phyloP scores from a whole-genome alignment of 2,113 vertebrate genomes.

The Limanda limanda region DNA sequence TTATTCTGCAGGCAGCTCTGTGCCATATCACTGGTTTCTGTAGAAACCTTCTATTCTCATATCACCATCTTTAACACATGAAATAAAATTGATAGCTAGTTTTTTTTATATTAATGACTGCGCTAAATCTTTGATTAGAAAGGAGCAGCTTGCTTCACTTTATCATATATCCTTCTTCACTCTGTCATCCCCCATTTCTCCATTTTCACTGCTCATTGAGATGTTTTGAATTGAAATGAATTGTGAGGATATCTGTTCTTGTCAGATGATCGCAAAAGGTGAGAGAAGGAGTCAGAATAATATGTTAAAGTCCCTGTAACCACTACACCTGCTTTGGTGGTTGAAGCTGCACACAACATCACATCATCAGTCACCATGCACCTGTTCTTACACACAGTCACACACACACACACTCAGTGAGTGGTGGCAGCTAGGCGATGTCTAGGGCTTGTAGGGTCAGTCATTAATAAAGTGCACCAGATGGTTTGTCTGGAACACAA shows the following conservation, averaged over 20 bases:
- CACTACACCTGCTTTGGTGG: conserved; percentile 61
- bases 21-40: background rate
- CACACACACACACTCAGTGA: conserved; percentile 28
- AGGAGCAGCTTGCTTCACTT: no score
- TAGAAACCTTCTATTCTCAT: background rate
- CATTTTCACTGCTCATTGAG: background rate
- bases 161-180: background rate
- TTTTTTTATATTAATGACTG: conserved; percentile 8
- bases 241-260: background rate
- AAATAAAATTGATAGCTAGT: background rate
- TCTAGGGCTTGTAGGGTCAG: conserved; percentile 75
- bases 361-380: conserved; percentile 73
- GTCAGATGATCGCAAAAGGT: conserved; percentile 19
- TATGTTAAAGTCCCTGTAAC: conserved; percentile 26
- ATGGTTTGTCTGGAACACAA: conserved; percentile 81
- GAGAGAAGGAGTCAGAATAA: conserved; percentile 22
- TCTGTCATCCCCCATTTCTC: background rate
- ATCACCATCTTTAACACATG: conserved; percentile 2
- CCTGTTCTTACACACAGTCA: conserved; percentile 60
- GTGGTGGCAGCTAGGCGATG: conserved; percentile 65
- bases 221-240: background rate
- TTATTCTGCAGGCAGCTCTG: conserved; percentile 34
- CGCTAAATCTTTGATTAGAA: background rate
- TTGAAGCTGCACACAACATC: conserved; percentile 55
- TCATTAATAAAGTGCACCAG: conserved; percentile 82